Conservation (phyloP, 2,888 invertebrate species). For the Lycophotia porphyrea region DNA sequence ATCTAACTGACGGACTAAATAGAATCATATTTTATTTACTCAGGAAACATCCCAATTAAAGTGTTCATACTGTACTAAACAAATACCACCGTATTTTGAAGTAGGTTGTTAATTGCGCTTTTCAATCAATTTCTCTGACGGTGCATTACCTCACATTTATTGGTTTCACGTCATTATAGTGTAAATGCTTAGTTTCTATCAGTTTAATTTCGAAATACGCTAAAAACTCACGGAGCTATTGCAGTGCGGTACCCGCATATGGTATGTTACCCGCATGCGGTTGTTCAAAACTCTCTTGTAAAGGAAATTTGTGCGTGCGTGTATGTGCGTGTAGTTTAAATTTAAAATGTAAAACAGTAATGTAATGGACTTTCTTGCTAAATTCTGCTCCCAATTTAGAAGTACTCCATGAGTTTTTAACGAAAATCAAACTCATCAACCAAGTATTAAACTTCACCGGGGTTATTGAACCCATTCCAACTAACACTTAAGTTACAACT, state of each 20-base stretch:
- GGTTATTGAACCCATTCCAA: slow-evolving; percentile 27
- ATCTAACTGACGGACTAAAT: no score
- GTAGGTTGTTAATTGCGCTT: not conserved
- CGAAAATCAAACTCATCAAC: not conserved
- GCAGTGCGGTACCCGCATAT: not conserved
- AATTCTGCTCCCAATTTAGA: not conserved
- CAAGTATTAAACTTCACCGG: not conserved
- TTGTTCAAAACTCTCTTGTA: not conserved
- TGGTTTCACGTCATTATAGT: not conserved
- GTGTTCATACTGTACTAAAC: no score
- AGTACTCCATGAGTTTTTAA: not conserved
- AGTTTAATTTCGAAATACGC: not conserved
- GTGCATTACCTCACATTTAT: not conserved
- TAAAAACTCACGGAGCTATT: slow-evolving; percentile 9
- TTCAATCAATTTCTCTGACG: not conserved
- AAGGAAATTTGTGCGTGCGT: not conserved
- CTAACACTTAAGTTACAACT: slow-evolving; percentile 55
- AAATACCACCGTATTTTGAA: not conserved
- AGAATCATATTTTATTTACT: no score
- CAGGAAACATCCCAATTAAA: no score
- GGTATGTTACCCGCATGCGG: not conserved
- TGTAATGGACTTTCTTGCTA: not conserved
- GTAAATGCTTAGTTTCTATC: not conserved
- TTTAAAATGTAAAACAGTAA: not conserved
- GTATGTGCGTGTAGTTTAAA: not conserved